phyloP scores from a whole-genome alignment of 1,140 invertebrate genomes.

The Panagrolaimus sp. region DNA sequence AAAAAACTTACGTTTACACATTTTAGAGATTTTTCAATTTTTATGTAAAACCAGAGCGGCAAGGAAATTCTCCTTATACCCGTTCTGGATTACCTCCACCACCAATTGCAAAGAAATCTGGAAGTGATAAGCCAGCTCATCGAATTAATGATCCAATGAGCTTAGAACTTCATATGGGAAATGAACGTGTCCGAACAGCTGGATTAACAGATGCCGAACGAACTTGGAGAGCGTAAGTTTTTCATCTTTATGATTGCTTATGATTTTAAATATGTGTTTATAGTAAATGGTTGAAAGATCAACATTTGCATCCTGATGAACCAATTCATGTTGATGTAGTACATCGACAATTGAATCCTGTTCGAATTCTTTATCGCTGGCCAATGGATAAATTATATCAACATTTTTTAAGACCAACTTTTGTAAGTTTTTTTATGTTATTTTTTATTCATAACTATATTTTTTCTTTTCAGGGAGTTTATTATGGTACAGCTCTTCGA shows the following conservation, averaged over 20 bases:
- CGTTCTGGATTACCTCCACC: slow-evolving; percentile 54
- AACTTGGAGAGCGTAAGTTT: slow-evolving; percentile 53
- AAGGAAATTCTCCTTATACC: slow-evolving; percentile 49
- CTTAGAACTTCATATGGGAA: slow-evolving; percentile 53
- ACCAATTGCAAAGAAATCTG: slow-evolving; percentile 40
- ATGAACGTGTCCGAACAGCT: slow-evolving; percentile 52
- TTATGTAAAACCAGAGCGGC: slow-evolving; percentile 37
- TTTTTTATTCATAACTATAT: background rate
- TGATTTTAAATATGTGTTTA: slow-evolving; percentile 17
- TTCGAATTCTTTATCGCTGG: slow-evolving; percentile 52
- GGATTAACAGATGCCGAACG: slow-evolving; percentile 51
- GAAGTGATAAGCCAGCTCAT: slow-evolving; percentile 48
- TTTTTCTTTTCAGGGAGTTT: slow-evolving; percentile 44
- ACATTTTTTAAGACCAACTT: slow-evolving; percentile 52
- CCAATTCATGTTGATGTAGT: slow-evolving; percentile 55
- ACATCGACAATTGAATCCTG: slow-evolving; percentile 54
- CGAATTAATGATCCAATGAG: slow-evolving; percentile 53
- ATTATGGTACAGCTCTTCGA: slow-evolving; percentile 47
- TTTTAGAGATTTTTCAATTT: too few species aligned
- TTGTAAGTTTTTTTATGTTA: slow-evolving; percentile 28
- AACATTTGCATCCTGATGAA: slow-evolving; percentile 57
- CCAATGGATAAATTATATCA: slow-evolving; percentile 54
- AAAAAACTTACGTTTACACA: too few species aligned
- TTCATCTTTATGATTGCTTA: too few species aligned
- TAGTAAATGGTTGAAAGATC: slow-evolving; percentile 52